Evolutionary conservation across 2,888 invertebrate genomes (phyloP).

Genomic region (Drosophila demipolita): DNA sequence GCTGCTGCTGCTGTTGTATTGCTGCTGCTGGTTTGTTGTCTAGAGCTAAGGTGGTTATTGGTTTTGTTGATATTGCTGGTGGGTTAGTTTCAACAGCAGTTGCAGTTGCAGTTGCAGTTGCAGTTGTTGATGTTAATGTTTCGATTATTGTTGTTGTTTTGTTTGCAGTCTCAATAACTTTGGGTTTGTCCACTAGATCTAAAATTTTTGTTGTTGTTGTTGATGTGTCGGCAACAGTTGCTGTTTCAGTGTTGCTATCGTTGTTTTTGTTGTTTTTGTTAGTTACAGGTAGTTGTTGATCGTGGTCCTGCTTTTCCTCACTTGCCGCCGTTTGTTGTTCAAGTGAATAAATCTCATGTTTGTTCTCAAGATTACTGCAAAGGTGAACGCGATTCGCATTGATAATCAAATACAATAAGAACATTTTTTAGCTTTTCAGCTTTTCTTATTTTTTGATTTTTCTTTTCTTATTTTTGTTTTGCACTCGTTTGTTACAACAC

Average conservation of each 20-base stretch:
- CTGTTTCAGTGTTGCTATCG: constrained; percentile 29
- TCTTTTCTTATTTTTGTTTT: constrained; percentile 22
- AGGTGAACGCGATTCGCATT: constrained; percentile 69
- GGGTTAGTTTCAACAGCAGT: constrained; percentile 42
- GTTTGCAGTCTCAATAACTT: constrained; percentile 49
- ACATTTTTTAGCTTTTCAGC: background rate
- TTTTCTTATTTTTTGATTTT: constrained; percentile 25
- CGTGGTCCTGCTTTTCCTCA: constrained; percentile 61
- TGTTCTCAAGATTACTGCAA: constrained; percentile 85
- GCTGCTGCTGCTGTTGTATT: constrained; percentile 36
- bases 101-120: constrained; percentile 26
- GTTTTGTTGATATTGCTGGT: constrained; percentile 40
- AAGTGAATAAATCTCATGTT: constrained; percentile 85
- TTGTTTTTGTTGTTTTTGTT: constrained; percentile 50
- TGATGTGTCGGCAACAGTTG: constrained; percentile 31
- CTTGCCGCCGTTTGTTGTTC: constrained; percentile 85
- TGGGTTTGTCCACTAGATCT: constrained; percentile 48
- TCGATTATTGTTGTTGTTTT: constrained; percentile 34
- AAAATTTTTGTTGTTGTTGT: constrained; percentile 24
- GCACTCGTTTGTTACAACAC: constrained; percentile 80
- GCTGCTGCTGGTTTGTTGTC: constrained; percentile 22
- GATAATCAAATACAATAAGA: constrained; percentile 35
- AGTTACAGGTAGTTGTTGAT: constrained; percentile 53
- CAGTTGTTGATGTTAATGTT: constrained; percentile 19
- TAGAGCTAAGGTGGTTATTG: constrained; percentile 26